These are phyloP conservation scores for Conus canariensis DNA, from an alignment of 2,888 invertebrate species.

Conservation along the genomic window DNA sequence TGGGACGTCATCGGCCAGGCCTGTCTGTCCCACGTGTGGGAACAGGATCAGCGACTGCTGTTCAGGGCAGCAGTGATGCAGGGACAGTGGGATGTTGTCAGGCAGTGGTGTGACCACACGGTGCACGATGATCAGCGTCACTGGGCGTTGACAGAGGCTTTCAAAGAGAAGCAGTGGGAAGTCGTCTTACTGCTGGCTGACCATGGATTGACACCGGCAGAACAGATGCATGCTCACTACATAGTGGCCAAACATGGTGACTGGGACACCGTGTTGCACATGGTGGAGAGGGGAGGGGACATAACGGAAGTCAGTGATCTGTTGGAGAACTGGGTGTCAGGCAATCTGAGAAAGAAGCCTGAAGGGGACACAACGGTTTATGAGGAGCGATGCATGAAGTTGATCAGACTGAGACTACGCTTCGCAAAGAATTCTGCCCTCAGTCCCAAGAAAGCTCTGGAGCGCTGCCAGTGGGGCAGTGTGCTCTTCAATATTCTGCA, in stretches of 20 bases:
- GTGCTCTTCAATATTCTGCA: constrained; percentile 8
- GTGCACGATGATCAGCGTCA: constrained; percentile 19
- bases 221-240: constrained; percentile 6
- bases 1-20: constrained; percentile 3
- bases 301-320: constrained; percentile 2
- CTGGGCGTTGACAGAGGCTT: constrained; percentile 27
- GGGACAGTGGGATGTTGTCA: constrained; percentile 22
- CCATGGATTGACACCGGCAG: not conserved
- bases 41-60: not conserved
- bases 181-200: constrained; percentile 21
- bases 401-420: not conserved
- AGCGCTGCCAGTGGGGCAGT: not conserved
- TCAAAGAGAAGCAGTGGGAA: constrained; percentile 17
- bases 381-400: not conserved
- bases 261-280: constrained; percentile 12
- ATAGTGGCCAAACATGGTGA: constrained; percentile 9
- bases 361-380: not conserved
- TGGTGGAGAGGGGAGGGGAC: constrained; percentile 19
- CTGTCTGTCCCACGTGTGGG: constrained; percentile 23
- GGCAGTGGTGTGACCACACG: constrained; percentile 23
- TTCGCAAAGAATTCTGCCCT: not conserved
- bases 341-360: not conserved
- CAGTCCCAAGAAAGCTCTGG: not conserved
- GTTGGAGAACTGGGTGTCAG: not conserved
- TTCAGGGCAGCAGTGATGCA: constrained; percentile 33